Evolutionary conservation across 2,113 vertebrate genomes (phyloP), one percentile per base, ranked within the genome.

Genomic region (Channa argus): DNA sequence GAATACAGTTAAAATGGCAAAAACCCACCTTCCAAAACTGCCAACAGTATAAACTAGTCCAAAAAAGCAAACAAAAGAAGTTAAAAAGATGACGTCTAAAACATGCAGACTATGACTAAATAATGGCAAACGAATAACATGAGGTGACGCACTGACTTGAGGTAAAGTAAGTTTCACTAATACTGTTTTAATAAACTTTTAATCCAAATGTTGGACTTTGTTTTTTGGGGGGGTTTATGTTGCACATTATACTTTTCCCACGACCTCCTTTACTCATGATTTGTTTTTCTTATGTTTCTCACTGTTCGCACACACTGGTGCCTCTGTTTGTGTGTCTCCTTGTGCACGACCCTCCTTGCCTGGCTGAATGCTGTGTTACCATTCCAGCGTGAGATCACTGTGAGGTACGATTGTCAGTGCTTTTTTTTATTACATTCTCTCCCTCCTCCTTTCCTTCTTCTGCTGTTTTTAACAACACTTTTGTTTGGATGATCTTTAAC

Each of bases 311-410:
- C 64, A 65, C 71, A 59, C 59, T 12, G 39, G 39, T 33, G 5
- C 34, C 51, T 53, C 34, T 39, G 39, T 64, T 39, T 72, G 61
- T 79, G 14, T 24, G 15, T 24, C 64, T 80, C 63, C 56, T 58
- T 62, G 79, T 75, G 50, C 76, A 68, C 70, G 56, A 24, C 63
- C 33, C 63, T 12, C 43, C 75, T 43, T 38, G 50, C 80, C 89
- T 82, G 92, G 85, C 86, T 77, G 91, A 93, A 93, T 92, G 88
- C 88, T 87, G 88, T 92, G 82, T 89, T 88, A 89, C 92, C 87
- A 8, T 90, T 82, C 83, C 95, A 96, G 96, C 95, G 96, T 12
- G 96, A 97, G 93, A 96, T 96, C 90, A 97, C 94, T 8, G 95
- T 96, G 92, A 96, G 96, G 96, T 97, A 96, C 0, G 93, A 82